Base-by-base conservation (phyloP, 2,113 vertebrate genomes). In the Paracanthobrama guichenoti region DNA sequence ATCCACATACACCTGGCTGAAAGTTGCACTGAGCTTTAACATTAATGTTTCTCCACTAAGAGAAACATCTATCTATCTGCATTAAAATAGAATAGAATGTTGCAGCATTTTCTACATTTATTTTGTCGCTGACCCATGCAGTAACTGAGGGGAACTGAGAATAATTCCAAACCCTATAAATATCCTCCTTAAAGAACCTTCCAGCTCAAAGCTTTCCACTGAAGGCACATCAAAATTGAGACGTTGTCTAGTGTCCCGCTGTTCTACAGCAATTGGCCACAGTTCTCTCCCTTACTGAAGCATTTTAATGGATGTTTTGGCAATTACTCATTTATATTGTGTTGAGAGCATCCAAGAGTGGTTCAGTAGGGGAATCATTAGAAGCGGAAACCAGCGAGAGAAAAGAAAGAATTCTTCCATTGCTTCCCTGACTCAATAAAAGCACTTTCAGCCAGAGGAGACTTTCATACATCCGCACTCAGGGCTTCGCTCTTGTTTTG, bases 371-470 rank as follows among this genome's bases (percentile, higher is more conserved):
- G 59, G 57, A 26, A 44, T 62, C 77, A 62, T 79, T 24, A 42
- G 1, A 46, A 13, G 8, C 2, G 44, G 75, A 73, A 66, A n/a
- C 1, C 53, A 48, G 6, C 59, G 62, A 39, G 5, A 60, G 50
- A 60, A 24, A 73, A 83, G 55, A 46, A 74, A 73, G 9, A 18
- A 62, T 62, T 57, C 55, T 74, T 59, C 18, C 57, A 28, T 35
- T 82, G 87, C 46, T 73, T 90, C 62, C 91, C 91, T 90, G 93
- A 88, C 90, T 90, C 92, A 93, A 86, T 89, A 93, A 92, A 92
- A 67, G 91, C 91, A 89, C 87, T 92, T 94, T 94, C 91, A 93
- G 89, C 87, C 84, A 88, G 91, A 89, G 90, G 91, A 67, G 20
- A n/a, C 24, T 48, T 80, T 26, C 4, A 66, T 31, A 67, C 8